A percentile compares a stretch with the other conserved stretches of the same genome.
These are phyloP conservation scores for Leptinotarsa juncta DNA, from an alignment of 2,888 invertebrate genomes.

Conservation along the genomic window DNA sequence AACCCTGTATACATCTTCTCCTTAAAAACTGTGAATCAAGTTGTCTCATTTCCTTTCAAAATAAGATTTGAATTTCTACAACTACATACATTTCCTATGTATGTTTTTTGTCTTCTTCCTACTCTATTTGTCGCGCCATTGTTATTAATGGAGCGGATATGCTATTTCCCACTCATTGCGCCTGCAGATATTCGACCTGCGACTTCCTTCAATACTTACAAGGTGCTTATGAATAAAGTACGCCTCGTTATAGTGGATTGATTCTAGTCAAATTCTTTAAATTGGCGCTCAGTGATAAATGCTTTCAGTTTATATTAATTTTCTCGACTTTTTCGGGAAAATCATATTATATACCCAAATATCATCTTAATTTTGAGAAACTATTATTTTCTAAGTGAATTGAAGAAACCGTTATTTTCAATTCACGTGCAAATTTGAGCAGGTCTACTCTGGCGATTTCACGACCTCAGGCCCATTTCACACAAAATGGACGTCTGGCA, in stretches of 20 bases:
- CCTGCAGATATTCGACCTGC: slow-evolving; percentile 32
- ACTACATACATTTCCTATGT: neutral
- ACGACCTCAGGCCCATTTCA: no score
- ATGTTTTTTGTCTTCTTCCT: slow-evolving; percentile 11
- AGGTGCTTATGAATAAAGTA: neutral
- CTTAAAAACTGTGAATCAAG: neutral
- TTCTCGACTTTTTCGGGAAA: no score
- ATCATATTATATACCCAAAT: no score
- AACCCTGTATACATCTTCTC: neutral
- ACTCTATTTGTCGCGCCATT: slow-evolving; percentile 31
- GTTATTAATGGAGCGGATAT: slow-evolving; percentile 32
- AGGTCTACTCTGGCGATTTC: no score
- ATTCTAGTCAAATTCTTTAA: neutral
- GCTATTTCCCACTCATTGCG: slow-evolving; percentile 31
- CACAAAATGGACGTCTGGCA: no score
- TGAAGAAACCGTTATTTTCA: no score
- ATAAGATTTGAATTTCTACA: neutral
- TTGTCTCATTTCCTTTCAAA: neutral
- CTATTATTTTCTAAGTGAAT: no score
- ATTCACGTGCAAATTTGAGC: no score
- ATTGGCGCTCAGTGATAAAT: no score
- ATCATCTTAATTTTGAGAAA: no score
- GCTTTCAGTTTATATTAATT: no score
- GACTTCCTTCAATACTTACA: slow-evolving; percentile 22
- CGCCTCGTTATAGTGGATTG: neutral